Percentiles rank a stretch among this genome's conserved stretches.
Conservation (phyloP, 2,888 invertebrate genomes). For the Brachypterus glaber region DNA sequence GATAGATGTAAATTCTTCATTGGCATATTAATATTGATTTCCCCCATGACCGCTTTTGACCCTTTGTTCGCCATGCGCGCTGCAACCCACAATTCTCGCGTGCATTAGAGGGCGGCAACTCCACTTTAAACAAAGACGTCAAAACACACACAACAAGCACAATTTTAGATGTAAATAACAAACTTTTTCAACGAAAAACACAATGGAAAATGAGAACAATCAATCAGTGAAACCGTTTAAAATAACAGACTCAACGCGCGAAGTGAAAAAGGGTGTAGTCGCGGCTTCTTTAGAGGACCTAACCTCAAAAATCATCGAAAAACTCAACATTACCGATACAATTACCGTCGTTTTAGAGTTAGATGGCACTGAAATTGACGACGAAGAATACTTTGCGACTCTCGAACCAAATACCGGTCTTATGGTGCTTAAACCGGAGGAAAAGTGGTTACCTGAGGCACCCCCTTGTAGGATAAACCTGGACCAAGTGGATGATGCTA, state of each 20-base stretch:
- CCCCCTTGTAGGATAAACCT: constrained; percentile 55
- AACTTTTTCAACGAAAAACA: constrained; percentile 8
- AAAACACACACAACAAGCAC: constrained; percentile 3
- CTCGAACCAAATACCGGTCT: constrained; percentile 78
- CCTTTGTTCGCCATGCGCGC: constrained; percentile 27
- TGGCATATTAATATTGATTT: no score
- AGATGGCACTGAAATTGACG: constrained; percentile 92
- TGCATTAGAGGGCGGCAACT: constrained; percentile 26
- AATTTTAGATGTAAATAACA: constrained; percentile 15
- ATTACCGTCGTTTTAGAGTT: constrained; percentile 79
- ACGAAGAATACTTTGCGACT: constrained; percentile 89
- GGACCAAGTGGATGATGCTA: constrained; percentile 34
- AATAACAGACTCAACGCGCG: constrained; percentile 69
- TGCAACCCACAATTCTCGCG: constrained; percentile 18
- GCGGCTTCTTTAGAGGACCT: constrained; percentile 71
- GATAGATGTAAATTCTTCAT: no score
- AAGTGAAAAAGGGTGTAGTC: constrained; percentile 74
- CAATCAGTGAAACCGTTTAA: constrained; percentile 58
- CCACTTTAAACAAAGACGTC: constrained; percentile 17
- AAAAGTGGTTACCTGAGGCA: constrained; percentile 63
- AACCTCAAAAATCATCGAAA: constrained; percentile 63
- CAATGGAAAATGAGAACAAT: constrained; percentile 48
- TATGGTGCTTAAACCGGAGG: constrained; percentile 68
- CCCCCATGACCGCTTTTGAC: constrained; percentile 23
- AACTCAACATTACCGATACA: constrained; percentile 54